Conservation (phyloP, 2,113 vertebrate species). For the Caretta caretta region DNA sequence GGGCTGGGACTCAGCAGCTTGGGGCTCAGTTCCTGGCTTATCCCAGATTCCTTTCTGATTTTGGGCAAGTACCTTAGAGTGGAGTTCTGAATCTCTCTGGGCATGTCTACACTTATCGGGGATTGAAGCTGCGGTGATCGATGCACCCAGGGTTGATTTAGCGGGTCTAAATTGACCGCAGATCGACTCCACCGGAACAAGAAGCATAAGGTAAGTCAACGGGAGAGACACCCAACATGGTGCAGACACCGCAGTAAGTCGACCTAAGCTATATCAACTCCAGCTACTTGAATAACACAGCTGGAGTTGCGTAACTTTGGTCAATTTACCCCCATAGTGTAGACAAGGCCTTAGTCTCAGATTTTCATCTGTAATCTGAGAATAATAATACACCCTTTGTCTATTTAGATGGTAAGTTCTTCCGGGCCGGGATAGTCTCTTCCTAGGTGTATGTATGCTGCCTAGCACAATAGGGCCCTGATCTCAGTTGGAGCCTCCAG, state of each 20-base stretch:
- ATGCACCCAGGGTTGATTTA: too few species aligned
- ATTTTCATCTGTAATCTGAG: not conserved
- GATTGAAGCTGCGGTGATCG: too few species aligned
- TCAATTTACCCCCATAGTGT: too few species aligned
- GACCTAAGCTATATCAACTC: too few species aligned
- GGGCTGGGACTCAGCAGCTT: not conserved
- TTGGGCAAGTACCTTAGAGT: not conserved
- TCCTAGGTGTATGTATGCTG: not conserved
- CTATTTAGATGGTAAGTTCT: not conserved
- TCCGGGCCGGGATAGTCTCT: not conserved
- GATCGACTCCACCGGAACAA: too few species aligned
- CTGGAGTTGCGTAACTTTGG: too few species aligned
- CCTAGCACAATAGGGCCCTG: not conserved
- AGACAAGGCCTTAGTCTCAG: not conserved
- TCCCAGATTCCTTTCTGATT: not conserved
- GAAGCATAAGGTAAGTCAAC: too few species aligned
- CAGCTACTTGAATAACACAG: too few species aligned
- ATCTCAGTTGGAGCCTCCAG: not conserved
- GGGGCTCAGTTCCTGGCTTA: not conserved
- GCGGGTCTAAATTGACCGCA: too few species aligned
- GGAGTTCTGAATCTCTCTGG: not conserved
- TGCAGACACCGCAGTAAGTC: too few species aligned
- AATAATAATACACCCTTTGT: not conserved
- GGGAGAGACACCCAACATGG: too few species aligned
- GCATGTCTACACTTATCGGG: too few species aligned